These are phyloP conservation scores for Selenia dentaria DNA, from an alignment of 2,888 invertebrate genomes.

Conservation along the genomic window DNA sequence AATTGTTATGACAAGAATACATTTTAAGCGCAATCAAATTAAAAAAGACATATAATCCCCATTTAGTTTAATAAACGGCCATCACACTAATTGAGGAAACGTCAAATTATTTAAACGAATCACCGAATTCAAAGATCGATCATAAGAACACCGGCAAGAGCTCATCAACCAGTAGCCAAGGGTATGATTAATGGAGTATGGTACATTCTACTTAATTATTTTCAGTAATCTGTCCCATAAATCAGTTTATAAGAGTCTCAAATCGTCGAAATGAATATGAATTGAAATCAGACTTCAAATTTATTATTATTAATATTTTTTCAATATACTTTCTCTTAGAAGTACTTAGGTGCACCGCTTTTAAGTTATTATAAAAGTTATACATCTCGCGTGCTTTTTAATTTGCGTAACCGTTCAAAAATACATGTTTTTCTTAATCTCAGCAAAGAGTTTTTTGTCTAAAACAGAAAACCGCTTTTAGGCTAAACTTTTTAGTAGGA, in stretches of 20 bases:
- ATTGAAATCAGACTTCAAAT: too few relatives aligned
- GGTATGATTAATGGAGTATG: constrained; percentile 20
- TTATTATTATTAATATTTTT: too few relatives aligned
- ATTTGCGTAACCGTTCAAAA: too few relatives aligned
- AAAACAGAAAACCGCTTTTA: too few relatives aligned
- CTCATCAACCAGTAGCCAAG: constrained; percentile 31
- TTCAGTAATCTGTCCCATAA: constrained; percentile 16
- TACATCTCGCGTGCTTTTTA: too few relatives aligned
- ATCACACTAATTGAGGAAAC: constrained; percentile 23
- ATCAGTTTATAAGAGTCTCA: constrained; percentile 9
- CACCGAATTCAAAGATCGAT: constrained; percentile 20
- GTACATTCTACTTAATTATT: constrained; percentile 20
- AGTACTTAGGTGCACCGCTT: too few relatives aligned
- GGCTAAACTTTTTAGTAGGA: too few relatives aligned
- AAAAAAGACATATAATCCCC: constrained; percentile 8
- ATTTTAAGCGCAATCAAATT: constrained; percentile 11
- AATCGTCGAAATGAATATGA: too few relatives aligned
- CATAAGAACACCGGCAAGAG: constrained; percentile 29
- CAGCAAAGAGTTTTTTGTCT: too few relatives aligned
- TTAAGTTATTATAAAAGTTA: too few relatives aligned
- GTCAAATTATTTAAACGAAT: constrained; percentile 25
- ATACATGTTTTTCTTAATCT: too few relatives aligned
- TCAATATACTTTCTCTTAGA: too few relatives aligned
- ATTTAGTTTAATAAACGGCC: constrained; percentile 12
- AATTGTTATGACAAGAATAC: not conserved